A percentile compares a stretch with the other conserved stretches of the same genome.
Evolutionary conservation across 2,113 vertebrate genomes (phyloP).

Genomic region (Azemiops feae): DNA sequence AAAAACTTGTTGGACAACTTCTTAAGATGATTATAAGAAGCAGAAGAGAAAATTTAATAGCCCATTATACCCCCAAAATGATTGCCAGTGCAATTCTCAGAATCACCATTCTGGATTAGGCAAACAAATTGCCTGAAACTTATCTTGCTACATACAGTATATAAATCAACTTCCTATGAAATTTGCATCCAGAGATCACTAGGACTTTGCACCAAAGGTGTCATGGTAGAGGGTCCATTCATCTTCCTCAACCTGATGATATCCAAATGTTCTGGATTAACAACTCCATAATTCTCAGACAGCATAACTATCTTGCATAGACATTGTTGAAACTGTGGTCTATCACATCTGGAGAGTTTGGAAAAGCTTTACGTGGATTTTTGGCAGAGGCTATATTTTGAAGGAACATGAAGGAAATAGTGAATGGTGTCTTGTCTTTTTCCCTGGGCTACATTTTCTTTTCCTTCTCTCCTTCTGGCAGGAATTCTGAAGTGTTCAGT

Average conservation of each 20-base stretch:
- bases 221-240: neutral
- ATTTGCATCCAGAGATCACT: neutral
- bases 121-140: neutral
- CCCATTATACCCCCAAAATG: neutral
- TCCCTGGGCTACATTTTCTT: neutral
- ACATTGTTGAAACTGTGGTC: neutral
- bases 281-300: neutral
- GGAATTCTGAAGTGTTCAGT: neutral
- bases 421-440: neutral
- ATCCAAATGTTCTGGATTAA: neutral
- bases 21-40: neutral
- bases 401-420: neutral
- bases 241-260: neutral
- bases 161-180: neutral
- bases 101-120: neutral
- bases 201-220: neutral
- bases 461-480: neutral
- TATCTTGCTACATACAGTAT: neutral
- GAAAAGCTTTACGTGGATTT: neutral
- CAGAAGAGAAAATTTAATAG: neutral
- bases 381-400: neutral
- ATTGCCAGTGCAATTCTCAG: neutral
- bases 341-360: neutral
- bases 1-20: neutral
- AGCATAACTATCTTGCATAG: neutral